A percentile compares a stretch with the other conserved stretches of the same genome.
These are phyloP conservation scores for Pterostichus niger DNA, from an alignment of 2,888 invertebrate genomes.

Conservation along the genomic window DNA sequence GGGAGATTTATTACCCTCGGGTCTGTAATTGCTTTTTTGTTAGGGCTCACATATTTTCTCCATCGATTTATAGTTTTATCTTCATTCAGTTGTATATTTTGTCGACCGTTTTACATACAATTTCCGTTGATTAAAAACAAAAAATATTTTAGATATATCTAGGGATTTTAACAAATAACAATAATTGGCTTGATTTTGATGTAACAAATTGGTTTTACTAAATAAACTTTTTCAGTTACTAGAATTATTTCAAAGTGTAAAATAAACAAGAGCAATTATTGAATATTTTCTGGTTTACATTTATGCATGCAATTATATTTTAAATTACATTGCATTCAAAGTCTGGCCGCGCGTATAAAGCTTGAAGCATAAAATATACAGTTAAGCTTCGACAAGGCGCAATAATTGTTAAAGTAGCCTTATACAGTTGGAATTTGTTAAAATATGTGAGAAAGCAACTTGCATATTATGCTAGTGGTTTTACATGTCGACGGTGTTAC, in stretches of 20 bases:
- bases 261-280: too few relatives aligned
- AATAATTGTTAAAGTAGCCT: background rate
- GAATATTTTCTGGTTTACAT: background rate
- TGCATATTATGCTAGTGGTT: background rate
- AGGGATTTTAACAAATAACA: too few relatives aligned
- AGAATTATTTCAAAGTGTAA: background rate
- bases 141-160: too few relatives aligned
- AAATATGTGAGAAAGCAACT: background rate
- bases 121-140: too few relatives aligned
- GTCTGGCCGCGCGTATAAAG: background rate
- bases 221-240: too few relatives aligned
- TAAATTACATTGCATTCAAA: background rate
- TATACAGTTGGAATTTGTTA: background rate
- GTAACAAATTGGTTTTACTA: too few relatives aligned
- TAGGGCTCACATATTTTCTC: conserved; percentile 35
- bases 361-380: background rate
- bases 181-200: too few relatives aligned
- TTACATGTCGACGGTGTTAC: background rate
- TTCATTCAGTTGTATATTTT: conserved; percentile 3
- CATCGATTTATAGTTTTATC: conserved; percentile 29
- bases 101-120: too few relatives aligned
- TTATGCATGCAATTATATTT: background rate
- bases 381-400: background rate
- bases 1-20: conserved; percentile 51
- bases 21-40: conserved; percentile 55